Base-by-base conservation (phyloP, 2,888 invertebrate species). In the Cheilosia urbana region DNA sequence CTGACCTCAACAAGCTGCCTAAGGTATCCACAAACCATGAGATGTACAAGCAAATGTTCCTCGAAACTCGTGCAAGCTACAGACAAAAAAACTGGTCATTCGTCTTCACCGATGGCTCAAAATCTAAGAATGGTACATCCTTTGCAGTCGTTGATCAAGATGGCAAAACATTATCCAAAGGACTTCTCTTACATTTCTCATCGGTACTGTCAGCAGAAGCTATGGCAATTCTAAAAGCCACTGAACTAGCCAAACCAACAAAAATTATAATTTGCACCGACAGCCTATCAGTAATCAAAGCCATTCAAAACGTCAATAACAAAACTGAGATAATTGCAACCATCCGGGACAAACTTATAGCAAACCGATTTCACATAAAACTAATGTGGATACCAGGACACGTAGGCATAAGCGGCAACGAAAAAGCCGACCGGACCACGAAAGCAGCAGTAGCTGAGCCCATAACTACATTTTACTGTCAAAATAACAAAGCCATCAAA, bases 381-480 rank as follows among this genome's bases (percentile, higher is more conserved):
- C 30, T 13, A n/a, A n/a, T n/a, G n/a, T n/a, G n/a, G n/a, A n/a
- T n/a, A 7, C 4, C n/a, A 6, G n/a, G n/a, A n/a, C 15, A 42
- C n/a, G 53, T 27, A 27, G 53, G 53, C 6, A 27, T 53, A 9
- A 53, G 7, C 53, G 53, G 53, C 2, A 53, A 53, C 27, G 53
- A 53, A 27, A 27, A 27, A 30, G 27, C 53, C 53, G 27, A 53
- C 27, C 53, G 3, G n/a, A 15, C 27, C n/a, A 15, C 53, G 6
- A 53, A 53, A 15, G 2, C 27, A 27, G 24, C 27, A 30, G 30
- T 30, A 30, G 30, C 30, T 1, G 27, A 51, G 2, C 51, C 51
- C 27, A 17, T 53, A 24, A 53, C 27, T 15, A 53, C 51, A 6
- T 53, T 27, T 15, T 27, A 53, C 15, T 27, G 6, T 21, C 24